Evolutionary conservation across 2,888 invertebrate species (phyloP).

Genomic region (Drosophila sordidula): DNA sequence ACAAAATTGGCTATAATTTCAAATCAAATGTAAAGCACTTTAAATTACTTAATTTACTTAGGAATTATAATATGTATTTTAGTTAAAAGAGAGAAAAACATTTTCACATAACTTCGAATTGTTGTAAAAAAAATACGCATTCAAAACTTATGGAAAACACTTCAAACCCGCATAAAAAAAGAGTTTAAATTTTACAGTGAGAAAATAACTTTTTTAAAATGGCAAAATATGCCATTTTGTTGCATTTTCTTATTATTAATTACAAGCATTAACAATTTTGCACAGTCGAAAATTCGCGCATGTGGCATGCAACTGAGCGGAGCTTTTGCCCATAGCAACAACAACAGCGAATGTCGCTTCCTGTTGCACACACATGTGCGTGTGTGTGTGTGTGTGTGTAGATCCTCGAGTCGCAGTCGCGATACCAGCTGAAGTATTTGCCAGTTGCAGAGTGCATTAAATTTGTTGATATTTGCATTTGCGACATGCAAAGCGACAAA

Average conservation of each 20-base stretch:
- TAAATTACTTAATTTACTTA: too few relatives aligned
- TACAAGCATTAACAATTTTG: conserved; percentile 67
- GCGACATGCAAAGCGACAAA: conserved; percentile 50
- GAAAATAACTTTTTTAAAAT: conserved; percentile 64
- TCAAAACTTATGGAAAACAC: too few relatives aligned
- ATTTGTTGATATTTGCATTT: conserved; percentile 70
- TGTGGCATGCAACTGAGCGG: conserved; percentile 46
- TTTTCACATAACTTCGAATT: too few relatives aligned
- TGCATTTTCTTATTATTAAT: conserved; percentile 71
- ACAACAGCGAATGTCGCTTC: conserved; percentile 26
- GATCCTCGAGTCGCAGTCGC: conserved; percentile 28
- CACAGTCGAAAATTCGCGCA: conserved; percentile 21
- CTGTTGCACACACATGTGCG: conserved; percentile 22
- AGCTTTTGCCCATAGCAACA: conserved; percentile 34
- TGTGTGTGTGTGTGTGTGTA: not conserved
- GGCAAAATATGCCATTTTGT: conserved; percentile 22
- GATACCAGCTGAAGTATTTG: conserved; percentile 48
- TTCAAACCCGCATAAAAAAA: too few relatives aligned
- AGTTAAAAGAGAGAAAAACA: too few relatives aligned
- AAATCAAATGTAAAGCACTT: too few relatives aligned
- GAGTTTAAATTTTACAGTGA: conserved; percentile 48
- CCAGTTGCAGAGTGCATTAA: conserved; percentile 58
- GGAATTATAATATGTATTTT: too few relatives aligned
- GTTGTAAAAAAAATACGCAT: too few relatives aligned
- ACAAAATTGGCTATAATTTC: too few relatives aligned